These are phyloP conservation scores for Nicator chloris DNA, from an alignment of 2,113 vertebrate genomes.

Conservation along the genomic window DNA sequence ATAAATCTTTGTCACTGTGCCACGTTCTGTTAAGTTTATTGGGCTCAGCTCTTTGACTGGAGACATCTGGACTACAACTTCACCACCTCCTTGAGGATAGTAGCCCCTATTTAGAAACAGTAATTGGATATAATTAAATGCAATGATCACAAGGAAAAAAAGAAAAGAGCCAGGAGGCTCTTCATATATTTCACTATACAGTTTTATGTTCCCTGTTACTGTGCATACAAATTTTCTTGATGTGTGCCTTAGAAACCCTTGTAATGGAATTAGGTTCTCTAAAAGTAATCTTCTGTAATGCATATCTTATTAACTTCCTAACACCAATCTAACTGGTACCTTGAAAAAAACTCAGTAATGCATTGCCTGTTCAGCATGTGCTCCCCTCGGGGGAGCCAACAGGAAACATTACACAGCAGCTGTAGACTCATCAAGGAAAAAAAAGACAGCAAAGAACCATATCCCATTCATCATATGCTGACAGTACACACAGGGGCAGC, in stretches of 20 bases:
- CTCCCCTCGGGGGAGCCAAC: background rate
- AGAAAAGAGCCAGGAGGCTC: background rate
- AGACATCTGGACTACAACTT: slow-evolving; percentile 81
- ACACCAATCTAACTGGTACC: background rate
- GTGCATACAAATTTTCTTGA: background rate
- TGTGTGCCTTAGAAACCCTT: background rate
- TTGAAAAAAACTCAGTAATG: background rate
- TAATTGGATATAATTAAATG: background rate
- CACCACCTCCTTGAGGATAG: slow-evolving; percentile 94
- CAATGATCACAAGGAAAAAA: background rate
- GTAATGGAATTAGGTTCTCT: background rate
- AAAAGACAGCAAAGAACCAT: background rate
- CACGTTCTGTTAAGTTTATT: slow-evolving; percentile 86
- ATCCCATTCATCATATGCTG: background rate
- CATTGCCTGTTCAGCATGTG: background rate
- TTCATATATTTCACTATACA: background rate
- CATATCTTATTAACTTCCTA: background rate
- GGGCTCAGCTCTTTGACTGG: slow-evolving; percentile 88
- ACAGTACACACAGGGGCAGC: background rate
- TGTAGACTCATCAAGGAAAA: background rate
- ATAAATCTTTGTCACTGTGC: slow-evolving; percentile 91
- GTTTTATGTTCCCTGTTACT: background rate
- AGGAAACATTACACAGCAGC: background rate
- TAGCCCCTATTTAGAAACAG: slow-evolving; percentile 81
- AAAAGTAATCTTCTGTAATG: background rate